These are phyloP conservation scores for Gasterosteus nipponicus DNA, from an alignment of 2,113 vertebrate genomes.

Conservation along the genomic window DNA sequence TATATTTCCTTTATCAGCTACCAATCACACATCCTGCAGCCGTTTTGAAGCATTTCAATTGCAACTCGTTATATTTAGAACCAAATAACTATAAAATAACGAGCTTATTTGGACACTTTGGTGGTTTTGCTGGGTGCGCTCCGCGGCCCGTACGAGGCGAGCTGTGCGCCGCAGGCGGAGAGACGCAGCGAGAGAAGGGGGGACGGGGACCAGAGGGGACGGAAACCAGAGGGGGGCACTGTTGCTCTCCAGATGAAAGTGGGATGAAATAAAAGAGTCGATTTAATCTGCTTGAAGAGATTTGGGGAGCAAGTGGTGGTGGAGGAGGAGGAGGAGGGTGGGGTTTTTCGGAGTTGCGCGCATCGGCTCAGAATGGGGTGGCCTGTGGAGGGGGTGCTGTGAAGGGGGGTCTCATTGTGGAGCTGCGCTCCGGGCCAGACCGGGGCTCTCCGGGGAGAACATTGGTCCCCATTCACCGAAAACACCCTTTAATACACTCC, in stretches of 20 bases:
- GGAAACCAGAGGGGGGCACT: constrained; percentile 58
- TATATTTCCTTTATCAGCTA: neutral
- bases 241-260: constrained; percentile 94
- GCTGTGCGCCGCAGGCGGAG: constrained; percentile 84
- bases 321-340: constrained; percentile 74
- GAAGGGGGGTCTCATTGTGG: constrained; percentile 79
- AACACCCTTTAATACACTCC: constrained; percentile 80
- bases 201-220: neutral
- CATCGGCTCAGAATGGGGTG: constrained; percentile 82
- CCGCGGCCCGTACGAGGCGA: constrained; percentile 83
- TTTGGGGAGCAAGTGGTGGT: constrained; percentile 82
- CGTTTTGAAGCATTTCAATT: neutral
- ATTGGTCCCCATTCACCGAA: constrained; percentile 89
- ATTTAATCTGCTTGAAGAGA: constrained; percentile 96
- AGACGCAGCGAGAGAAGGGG: constrained; percentile 21
- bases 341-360: constrained; percentile 81
- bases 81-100: constrained; percentile 18
- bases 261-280: constrained; percentile 93
- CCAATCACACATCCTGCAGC: neutral
- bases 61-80: neutral
- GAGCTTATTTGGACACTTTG: constrained; percentile 49
- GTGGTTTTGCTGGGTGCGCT: constrained; percentile 30
- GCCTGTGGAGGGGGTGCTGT: constrained; percentile 40
- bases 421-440: constrained; percentile 88
- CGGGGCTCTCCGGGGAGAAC: constrained; percentile 86